Conservation (phyloP, 2,113 vertebrate genomes). For the Perognathus longimembris region DNA sequence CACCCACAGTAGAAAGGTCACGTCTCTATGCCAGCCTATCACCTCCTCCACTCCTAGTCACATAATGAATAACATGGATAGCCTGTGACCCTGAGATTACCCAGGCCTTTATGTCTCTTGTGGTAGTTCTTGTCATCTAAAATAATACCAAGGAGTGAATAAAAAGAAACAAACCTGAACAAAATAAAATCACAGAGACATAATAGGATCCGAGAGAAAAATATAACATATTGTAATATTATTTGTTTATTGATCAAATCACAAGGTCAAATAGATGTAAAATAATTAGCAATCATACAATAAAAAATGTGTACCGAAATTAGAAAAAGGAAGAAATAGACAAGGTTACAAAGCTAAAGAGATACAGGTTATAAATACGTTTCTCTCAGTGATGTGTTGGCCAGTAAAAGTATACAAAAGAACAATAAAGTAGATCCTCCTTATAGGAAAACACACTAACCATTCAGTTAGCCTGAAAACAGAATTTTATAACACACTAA, state of each 20-base stretch:
- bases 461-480: background rate
- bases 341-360: background rate
- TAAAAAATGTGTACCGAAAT: conserved; percentile 25
- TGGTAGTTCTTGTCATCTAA: background rate
- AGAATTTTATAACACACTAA: conserved; percentile 55
- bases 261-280: background rate
- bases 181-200: conserved; percentile 5
- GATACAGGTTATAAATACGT: background rate
- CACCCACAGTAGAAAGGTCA: background rate
- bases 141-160: background rate
- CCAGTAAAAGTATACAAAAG: conserved; percentile 47
- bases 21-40: background rate
- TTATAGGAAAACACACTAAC: conserved; percentile 28
- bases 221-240: background rate
- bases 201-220: background rate
- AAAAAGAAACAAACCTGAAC: background rate
- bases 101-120: background rate
- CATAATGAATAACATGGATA: background rate
- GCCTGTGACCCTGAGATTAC: background rate
- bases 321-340: conserved; percentile 8
- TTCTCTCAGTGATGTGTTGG: conserved; percentile 40
- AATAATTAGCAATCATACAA: background rate
- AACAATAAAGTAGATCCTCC: background rate
- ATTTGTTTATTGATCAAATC: background rate
- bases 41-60: background rate